Evolutionary conservation across 1,140 invertebrate genomes (phyloP).

Genomic region (Dreissena polymorpha): DNA sequence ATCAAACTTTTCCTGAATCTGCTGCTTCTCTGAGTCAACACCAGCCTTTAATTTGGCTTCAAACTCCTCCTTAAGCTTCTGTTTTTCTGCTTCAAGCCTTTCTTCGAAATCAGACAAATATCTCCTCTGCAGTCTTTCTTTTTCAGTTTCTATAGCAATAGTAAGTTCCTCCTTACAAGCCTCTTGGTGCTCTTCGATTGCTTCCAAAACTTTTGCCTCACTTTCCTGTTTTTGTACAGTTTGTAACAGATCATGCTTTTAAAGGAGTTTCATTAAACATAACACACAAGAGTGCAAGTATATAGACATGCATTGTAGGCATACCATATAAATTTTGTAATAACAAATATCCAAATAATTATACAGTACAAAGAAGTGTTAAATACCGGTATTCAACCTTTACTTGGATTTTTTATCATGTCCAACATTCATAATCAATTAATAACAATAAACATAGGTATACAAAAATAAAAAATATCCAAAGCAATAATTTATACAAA

Average conservation of each 20-base stretch:
- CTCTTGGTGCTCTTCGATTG: slow-evolving; percentile 46
- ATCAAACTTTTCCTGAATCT: slow-evolving; percentile 32
- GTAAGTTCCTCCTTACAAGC: slow-evolving; percentile 31
- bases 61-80: background rate
- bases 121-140: slow-evolving; percentile 15
- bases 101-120: background rate
- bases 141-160: slow-evolving; percentile 15
- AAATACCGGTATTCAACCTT: too few relatives aligned
- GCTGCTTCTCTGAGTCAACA: background rate
- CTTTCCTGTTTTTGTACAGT: slow-evolving; percentile 27
- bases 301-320: too few relatives aligned
- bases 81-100: slow-evolving; percentile 9
- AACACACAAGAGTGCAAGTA: too few relatives aligned
- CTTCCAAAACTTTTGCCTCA: slow-evolving; percentile 44
- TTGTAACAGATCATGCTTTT: too few relatives aligned
- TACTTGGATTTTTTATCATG: too few relatives aligned
- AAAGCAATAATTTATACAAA: too few relatives aligned
- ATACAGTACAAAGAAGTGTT: background rate
- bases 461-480: too few relatives aligned
- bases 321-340: too few relatives aligned
- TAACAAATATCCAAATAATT: background rate
- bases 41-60: background rate
- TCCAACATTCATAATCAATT: too few relatives aligned
- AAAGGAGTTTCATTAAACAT: too few relatives aligned
- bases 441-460: too few relatives aligned